Evolutionary conservation across 2,113 vertebrate species (phyloP), one percentile per base, ranked within the genome.

Genomic region (Forbesichthys agassizii): DNA sequence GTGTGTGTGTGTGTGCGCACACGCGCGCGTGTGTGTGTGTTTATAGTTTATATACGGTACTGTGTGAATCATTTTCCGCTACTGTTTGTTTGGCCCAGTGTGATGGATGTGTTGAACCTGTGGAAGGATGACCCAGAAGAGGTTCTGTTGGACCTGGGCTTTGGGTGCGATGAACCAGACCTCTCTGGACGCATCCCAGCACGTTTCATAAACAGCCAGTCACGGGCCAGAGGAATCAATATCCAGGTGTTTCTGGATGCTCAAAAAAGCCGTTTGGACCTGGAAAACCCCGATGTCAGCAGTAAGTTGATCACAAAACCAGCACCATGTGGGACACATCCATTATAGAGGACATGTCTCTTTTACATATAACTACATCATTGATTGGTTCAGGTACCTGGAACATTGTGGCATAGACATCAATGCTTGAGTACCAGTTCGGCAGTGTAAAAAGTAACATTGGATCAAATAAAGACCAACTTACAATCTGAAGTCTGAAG

Each of bases 121-220:
- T 93, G 93, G 88, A 91, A 94, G 55, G 91, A 93, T 14, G 95
- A 98, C 82, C 96, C 96, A 0, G 94, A 95, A 78, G 96, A 96
- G 77, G 66, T 98, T 73, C 92, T 98, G n/a, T 82, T 98, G 71
- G 93, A 96, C 73, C 86, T 98, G 83, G 97, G 96, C 1, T 98
- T 98, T 75, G 96, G 96, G 20, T 83, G 79, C 61, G 94, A 97
- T 12, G 95, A 96, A 73, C 93, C 94, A 0, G 95, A 96, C 64
- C 92, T 95, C 68, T 91, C 89, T 11, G 91, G 90, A 8, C 94
- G 93, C 84, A 95, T 98, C 53, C 96, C 96, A 5, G 79, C 88
- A 63, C 92, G 95, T 0, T 98, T 98, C 84, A 92, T 98, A 49
- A 88, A 86, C 72, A 80, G 89, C 77, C 75, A 73, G 78, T 98